phyloP scores from a whole-genome alignment of 1,140 invertebrate species.

The Chionoecetes opilio region DNA sequence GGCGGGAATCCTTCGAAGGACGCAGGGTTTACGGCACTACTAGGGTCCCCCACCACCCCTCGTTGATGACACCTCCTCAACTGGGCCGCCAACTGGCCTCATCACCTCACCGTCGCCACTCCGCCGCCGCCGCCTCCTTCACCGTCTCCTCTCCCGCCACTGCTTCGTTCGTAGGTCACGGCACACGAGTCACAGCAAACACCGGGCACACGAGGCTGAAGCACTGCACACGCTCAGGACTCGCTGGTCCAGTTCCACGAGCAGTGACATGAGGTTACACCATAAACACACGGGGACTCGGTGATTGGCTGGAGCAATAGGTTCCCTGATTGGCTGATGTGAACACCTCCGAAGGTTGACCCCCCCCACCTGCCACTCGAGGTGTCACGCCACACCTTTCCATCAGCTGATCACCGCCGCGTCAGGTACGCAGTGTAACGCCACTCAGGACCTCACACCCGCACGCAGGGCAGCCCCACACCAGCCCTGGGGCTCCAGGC shows the following conservation, averaged over 20 bases:
- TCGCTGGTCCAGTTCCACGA: slow-evolving; percentile 40
- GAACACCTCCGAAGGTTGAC: slow-evolving; percentile 68
- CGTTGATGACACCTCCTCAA: slow-evolving; percentile 74
- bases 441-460: background rate
- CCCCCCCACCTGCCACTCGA: slow-evolving; percentile 70
- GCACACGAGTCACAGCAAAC: background rate
- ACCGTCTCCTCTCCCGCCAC: background rate
- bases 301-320: slow-evolving; percentile 67
- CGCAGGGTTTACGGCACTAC: slow-evolving; percentile 69
- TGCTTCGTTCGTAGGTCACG: background rate
- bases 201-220: background rate
- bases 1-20: slow-evolving; percentile 55
- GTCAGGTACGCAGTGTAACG: background rate
- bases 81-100: slow-evolving; percentile 52
- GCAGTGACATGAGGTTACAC: slow-evolving; percentile 60
- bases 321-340: slow-evolving; percentile 70
- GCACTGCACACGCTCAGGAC: slow-evolving; percentile 8
- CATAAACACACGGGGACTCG: slow-evolving; percentile 57
- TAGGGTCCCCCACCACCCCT: slow-evolving; percentile 63
- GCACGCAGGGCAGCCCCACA: slow-evolving; percentile 39
- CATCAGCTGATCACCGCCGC: slow-evolving; percentile 46
- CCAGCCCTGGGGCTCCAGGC: slow-evolving; percentile 59
- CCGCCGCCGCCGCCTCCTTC: slow-evolving; percentile 33
- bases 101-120: slow-evolving; percentile 5
- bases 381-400: slow-evolving; percentile 73